phyloP scores from a whole-genome alignment of 2,888 invertebrate species.

The Limnephilus marmoratus region DNA sequence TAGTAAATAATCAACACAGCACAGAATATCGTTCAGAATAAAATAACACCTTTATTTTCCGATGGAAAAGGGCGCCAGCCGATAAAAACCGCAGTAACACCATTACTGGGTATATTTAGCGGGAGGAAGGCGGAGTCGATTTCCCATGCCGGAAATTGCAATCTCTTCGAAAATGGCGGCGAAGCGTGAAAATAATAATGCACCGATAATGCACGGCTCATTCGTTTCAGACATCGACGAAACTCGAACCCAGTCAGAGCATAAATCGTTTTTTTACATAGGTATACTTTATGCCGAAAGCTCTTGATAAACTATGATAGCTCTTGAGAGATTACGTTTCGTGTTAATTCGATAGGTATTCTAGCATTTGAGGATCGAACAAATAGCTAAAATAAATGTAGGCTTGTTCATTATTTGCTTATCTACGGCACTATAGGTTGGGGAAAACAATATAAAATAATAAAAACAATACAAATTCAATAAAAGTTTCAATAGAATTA shows the following conservation, averaged over 20 bases:
- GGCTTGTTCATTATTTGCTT: too few relatives aligned
- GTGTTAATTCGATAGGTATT: background rate
- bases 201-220: conserved; percentile 54
- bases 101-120: conserved; percentile 42
- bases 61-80: background rate
- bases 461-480: too few relatives aligned
- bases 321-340: background rate
- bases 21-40: background rate
- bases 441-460: too few relatives aligned
- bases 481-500: too few relatives aligned
- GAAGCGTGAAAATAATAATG: conserved; percentile 58
- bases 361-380: too few relatives aligned
- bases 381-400: too few relatives aligned
- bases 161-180: conserved; percentile 48
- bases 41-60: background rate
- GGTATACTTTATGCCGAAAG: background rate
- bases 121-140: conserved; percentile 45
- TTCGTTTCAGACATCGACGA: conserved; percentile 43
- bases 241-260: conserved; percentile 18
- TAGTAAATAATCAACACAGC: too few relatives aligned
- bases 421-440: too few relatives aligned
- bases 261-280: background rate
- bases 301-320: background rate
- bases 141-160: conserved; percentile 55
- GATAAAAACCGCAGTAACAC: conserved; percentile 34